Evolutionary conservation across 2,888 invertebrate species (phyloP).

Genomic region (Erebia epiphron): DNA sequence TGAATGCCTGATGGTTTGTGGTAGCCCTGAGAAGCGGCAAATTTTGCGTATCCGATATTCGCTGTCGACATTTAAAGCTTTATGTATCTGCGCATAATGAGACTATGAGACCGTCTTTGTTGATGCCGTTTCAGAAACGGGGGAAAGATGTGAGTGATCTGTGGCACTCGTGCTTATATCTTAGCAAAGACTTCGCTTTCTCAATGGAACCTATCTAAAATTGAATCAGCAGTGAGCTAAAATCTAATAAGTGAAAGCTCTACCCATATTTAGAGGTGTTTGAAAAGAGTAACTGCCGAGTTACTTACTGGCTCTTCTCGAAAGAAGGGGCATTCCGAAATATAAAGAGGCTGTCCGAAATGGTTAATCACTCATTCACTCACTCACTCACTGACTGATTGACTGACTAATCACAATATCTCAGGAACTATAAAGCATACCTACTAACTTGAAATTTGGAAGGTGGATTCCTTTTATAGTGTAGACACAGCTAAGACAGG

Average conservation of each 20-base stretch:
- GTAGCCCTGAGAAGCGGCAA: conserved; percentile 18
- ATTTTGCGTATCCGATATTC: conserved; percentile 34
- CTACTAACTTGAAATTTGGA: too few species aligned
- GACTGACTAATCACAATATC: too few species aligned
- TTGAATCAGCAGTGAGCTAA: conserved; percentile 15
- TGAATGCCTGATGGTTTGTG: background rate
- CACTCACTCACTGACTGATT: too few species aligned
- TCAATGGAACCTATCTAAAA: conserved; percentile 18
- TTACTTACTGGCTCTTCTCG: too few species aligned
- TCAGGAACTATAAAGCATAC: too few species aligned
- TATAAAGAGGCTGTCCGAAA: too few species aligned
- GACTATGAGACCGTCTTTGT: conserved; percentile 11
- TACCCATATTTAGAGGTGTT: background rate
- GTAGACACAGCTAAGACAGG: too few species aligned
- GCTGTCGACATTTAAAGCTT: conserved; percentile 33
- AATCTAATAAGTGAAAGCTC: conserved; percentile 9
- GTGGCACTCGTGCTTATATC: background rate
- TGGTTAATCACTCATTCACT: too few species aligned
- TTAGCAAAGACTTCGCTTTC: conserved; percentile 5
- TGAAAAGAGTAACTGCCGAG: too few species aligned
- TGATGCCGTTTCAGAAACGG: conserved; percentile 3
- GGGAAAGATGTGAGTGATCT: conserved; percentile 4
- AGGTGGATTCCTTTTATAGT: too few species aligned
- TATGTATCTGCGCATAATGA: conserved; percentile 17
- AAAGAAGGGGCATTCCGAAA: too few species aligned